phyloP scores from a whole-genome alignment of 2,888 invertebrate genomes.

The Minunthozetes semirufus region DNA sequence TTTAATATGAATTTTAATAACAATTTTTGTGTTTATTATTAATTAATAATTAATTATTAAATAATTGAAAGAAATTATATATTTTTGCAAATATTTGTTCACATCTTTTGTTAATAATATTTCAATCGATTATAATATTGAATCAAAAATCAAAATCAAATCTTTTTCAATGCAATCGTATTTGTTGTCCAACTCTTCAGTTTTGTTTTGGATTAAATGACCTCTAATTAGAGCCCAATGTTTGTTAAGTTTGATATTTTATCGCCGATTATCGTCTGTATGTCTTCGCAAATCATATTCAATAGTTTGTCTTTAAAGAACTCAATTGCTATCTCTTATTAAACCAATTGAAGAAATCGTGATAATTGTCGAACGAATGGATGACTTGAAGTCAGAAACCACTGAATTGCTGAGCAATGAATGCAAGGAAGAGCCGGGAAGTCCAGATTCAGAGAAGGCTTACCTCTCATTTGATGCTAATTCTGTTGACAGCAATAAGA shows the following conservation, averaged over 20 bases:
- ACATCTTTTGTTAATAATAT: not conserved
- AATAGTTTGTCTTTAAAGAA: not conserved
- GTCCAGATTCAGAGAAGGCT: not conserved
- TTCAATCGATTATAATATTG: not conserved
- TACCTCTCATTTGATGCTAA: slow-evolving; percentile 1
- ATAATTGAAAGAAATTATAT: not conserved
- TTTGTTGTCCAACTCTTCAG: not conserved
- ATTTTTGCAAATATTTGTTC: not conserved
- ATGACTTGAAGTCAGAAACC: slow-evolving; percentile 22
- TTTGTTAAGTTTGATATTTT: no score
- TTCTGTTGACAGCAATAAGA: slow-evolving; percentile 23
- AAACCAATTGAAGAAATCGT: not conserved
- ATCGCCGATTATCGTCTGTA: not conserved
- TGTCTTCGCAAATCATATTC: not conserved
- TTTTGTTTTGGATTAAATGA: not conserved
- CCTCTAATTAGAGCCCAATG: not conserved
- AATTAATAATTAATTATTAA: no score
- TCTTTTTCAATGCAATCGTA: not conserved
- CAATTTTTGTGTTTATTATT: no score
- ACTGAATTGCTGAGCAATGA: slow-evolving; percentile 6
- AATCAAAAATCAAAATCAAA: not conserved
- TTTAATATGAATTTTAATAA: no score
- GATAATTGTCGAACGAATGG: not conserved
- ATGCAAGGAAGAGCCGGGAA: not conserved
- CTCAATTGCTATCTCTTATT: not conserved